phyloP scores from a whole-genome alignment of 2,113 vertebrate species.

The Coregonus clupeaformis region DNA sequence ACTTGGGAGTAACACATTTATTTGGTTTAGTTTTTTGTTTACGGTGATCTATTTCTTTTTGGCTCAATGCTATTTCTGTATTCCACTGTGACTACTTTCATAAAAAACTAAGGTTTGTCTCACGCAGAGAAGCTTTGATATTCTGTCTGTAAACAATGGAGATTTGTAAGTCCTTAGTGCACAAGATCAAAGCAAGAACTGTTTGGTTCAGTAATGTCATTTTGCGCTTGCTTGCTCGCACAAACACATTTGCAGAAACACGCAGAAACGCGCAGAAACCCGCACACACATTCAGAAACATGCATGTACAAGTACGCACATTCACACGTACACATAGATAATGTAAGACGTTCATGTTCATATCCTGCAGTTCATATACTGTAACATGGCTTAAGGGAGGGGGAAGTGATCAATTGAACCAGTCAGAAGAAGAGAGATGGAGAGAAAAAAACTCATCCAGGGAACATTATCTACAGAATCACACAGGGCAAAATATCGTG shows the following conservation, averaged over 20 bases:
- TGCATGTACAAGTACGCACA: not conserved
- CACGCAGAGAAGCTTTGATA: slow-evolving; percentile 49
- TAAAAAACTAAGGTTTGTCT: slow-evolving; percentile 17
- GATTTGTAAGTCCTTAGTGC: slow-evolving; percentile 43
- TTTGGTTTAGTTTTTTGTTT: slow-evolving; percentile 12
- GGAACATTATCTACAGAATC: not conserved
- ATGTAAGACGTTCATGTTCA: not conserved
- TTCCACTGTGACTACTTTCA: slow-evolving; percentile 35
- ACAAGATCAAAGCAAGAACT: slow-evolving; percentile 46
- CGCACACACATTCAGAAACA: too few relatives aligned
- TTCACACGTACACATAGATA: not conserved
- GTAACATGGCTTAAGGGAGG: not conserved
- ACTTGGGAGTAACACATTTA: slow-evolving; percentile 1
- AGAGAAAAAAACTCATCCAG: not conserved
- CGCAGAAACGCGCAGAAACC: not conserved
- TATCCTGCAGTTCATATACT: not conserved
- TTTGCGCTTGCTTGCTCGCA: not conserved
- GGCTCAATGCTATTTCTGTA: slow-evolving; percentile 41
- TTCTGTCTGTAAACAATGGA: slow-evolving; percentile 42
- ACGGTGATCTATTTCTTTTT: slow-evolving; percentile 18
- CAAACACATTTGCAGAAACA: not conserved
- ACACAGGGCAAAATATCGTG: too few relatives aligned
- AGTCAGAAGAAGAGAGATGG: not conserved
- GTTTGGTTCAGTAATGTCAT: slow-evolving; percentile 7
- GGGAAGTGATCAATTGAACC: not conserved